phyloP scores from a whole-genome alignment of 2,888 invertebrate species.

The Andrena bucephala region DNA sequence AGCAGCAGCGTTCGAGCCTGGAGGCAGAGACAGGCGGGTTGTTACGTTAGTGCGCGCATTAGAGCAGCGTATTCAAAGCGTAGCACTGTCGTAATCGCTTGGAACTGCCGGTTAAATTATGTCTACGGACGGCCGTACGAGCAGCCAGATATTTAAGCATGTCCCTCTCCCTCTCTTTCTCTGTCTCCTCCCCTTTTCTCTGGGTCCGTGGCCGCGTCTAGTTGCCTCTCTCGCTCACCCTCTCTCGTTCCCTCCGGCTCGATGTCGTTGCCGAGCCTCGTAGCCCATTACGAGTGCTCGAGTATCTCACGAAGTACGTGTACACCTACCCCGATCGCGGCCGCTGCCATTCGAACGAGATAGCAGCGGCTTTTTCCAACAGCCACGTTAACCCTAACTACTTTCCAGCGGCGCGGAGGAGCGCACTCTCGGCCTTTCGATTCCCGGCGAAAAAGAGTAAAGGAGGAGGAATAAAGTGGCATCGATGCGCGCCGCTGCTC shows the following conservation, averaged over 20 bases:
- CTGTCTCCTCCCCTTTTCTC: constrained; percentile 20
- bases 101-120: constrained; percentile 65
- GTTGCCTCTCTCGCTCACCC: constrained; percentile 25
- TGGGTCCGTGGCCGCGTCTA: constrained; percentile 3
- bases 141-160: constrained; percentile 51
- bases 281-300: constrained; percentile 55
- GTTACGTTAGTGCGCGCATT: constrained; percentile 33
- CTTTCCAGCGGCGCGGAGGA: neutral
- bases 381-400: constrained; percentile 43
- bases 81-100: constrained; percentile 65
- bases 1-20: neutral
- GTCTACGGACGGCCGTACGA: constrained; percentile 53
- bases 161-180: neutral
- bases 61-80: constrained; percentile 59
- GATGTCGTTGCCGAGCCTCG: constrained; percentile 42
- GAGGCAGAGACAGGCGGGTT: constrained; percentile 11
- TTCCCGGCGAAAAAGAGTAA: neutral
- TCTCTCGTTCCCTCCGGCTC: constrained; percentile 33
- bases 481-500: neutral
- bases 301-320: constrained; percentile 58
- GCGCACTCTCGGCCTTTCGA: constrained; percentile 11
- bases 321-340: constrained; percentile 56
- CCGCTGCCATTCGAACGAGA: constrained; percentile 47
- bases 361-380: constrained; percentile 51
- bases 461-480: neutral